These are phyloP conservation scores for Aphodius granarius DNA, from an alignment of 2,888 invertebrate genomes.

Conservation along the genomic window DNA sequence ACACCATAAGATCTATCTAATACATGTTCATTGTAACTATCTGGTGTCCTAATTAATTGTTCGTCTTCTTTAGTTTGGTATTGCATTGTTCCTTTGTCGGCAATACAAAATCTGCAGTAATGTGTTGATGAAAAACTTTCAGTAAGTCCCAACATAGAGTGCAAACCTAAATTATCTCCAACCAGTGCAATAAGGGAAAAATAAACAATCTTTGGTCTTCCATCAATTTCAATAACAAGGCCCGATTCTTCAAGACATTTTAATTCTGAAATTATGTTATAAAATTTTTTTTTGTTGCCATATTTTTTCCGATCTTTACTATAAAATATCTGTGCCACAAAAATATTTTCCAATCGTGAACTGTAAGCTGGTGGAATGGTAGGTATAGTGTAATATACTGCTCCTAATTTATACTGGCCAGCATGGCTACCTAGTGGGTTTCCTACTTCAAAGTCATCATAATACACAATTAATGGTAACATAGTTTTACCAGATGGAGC, in stretches of 20 bases:
- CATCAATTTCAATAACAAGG: slow-evolving; percentile 12
- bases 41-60: slow-evolving; percentile 16
- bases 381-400: slow-evolving; percentile 35
- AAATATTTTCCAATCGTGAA: slow-evolving; percentile 35
- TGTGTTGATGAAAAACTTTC: slow-evolving; percentile 22
- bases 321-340: slow-evolving; percentile 36
- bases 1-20: slow-evolving; percentile 27
- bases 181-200: slow-evolving; percentile 21
- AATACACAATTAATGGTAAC: slow-evolving; percentile 34
- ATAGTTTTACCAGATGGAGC: slow-evolving; percentile 16
- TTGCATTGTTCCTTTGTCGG: slow-evolving; percentile 22
- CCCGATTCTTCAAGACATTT: slow-evolving; percentile 28
- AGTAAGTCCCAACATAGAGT: slow-evolving; percentile 27
- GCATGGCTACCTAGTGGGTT: slow-evolving; percentile 40
- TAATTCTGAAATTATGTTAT: slow-evolving; percentile 16
- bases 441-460: slow-evolving; percentile 39
- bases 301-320: slow-evolving; percentile 19
- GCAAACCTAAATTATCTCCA: slow-evolving; percentile 29
- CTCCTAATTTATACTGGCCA: slow-evolving; percentile 37
- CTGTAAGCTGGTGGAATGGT: slow-evolving; percentile 34
- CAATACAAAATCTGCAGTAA: slow-evolving; percentile 33
- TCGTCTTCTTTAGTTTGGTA: slow-evolving; percentile 25
- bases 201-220: slow-evolving; percentile 17
- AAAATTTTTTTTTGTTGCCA: slow-evolving; percentile 22
- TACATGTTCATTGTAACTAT: slow-evolving; percentile 21